These are phyloP conservation scores for Mamestra brassicae DNA, from an alignment of 2,888 invertebrate genomes.

Conservation along the genomic window DNA sequence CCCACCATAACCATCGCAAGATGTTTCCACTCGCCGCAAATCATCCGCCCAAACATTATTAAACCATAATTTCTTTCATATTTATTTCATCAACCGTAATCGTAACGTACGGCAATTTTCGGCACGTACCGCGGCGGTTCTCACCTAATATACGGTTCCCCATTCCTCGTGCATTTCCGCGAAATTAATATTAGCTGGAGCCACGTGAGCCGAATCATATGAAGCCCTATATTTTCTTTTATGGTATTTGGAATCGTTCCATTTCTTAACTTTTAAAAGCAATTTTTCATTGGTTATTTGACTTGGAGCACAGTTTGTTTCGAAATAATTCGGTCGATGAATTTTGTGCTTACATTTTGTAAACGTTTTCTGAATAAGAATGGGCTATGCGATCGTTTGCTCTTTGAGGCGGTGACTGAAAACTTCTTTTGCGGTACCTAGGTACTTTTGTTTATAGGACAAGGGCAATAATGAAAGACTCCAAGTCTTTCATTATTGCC, in stretches of 20 bases:
- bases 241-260: conserved; percentile 48
- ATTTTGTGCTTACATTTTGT: conserved; percentile 50
- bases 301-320: conserved; percentile 43
- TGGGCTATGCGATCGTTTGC: neutral
- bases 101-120: conserved; percentile 61
- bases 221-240: conserved; percentile 59
- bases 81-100: conserved; percentile 66
- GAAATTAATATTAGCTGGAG: conserved; percentile 73
- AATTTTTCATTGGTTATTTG: conserved; percentile 47
- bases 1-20: neutral
- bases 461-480: no score
- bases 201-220: conserved; percentile 71
- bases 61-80: conserved; percentile 50
- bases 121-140: conserved; percentile 55
- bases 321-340: conserved; percentile 54
- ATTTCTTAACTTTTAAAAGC: conserved; percentile 50
- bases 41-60: conserved; percentile 38
- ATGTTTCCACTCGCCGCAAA: conserved; percentile 29
- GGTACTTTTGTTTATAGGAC: neutral
- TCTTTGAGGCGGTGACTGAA: neutral
- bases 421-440: neutral
- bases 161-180: conserved; percentile 73
- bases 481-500: no score
- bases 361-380: conserved; percentile 29
- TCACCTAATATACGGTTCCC: conserved; percentile 60